A percentile compares a stretch with the other conserved stretches of the same genome.
Conservation (phyloP, 2,888 invertebrate genomes). For the Stictocephala bisonia region DNA sequence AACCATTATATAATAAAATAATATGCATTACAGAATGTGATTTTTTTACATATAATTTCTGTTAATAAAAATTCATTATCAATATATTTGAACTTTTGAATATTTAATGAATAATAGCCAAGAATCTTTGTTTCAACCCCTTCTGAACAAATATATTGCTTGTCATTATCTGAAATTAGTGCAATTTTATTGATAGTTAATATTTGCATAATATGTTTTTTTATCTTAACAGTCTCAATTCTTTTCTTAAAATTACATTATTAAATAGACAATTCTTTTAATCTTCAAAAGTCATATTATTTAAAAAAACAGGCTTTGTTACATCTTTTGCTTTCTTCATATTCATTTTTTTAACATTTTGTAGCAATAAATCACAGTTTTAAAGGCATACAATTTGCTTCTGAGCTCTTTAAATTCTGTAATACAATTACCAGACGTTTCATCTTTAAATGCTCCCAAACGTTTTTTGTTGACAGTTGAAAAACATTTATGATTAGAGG, state of each 20-base stretch:
- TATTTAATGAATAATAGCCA: too few species aligned
- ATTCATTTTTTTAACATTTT: background rate
- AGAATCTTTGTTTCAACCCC: too few species aligned
- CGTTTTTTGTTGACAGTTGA: background rate
- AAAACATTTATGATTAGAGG: background rate
- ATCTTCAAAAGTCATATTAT: conserved; percentile 9
- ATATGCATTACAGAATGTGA: too few species aligned
- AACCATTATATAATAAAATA: too few species aligned
- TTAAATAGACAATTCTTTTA: background rate
- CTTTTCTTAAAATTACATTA: background rate
- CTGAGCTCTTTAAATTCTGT: background rate
- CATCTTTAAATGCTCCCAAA: background rate
- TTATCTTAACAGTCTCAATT: background rate
- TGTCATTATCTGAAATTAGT: too few species aligned
- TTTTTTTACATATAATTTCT: too few species aligned
- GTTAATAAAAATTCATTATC: too few species aligned
- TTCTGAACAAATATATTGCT: too few species aligned
- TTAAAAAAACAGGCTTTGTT: conserved; percentile 5
- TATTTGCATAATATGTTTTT: background rate
- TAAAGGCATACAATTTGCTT: background rate
- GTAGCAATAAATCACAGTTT: background rate
- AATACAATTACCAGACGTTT: background rate
- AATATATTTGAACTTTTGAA: too few species aligned
- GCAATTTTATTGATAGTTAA: background rate
- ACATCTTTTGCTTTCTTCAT: conserved; percentile 6